Percentiles rank a stretch among this genome's conserved stretches.
phyloP scores from a whole-genome alignment of 2,888 invertebrate species.

The Rhingia campestris region DNA sequence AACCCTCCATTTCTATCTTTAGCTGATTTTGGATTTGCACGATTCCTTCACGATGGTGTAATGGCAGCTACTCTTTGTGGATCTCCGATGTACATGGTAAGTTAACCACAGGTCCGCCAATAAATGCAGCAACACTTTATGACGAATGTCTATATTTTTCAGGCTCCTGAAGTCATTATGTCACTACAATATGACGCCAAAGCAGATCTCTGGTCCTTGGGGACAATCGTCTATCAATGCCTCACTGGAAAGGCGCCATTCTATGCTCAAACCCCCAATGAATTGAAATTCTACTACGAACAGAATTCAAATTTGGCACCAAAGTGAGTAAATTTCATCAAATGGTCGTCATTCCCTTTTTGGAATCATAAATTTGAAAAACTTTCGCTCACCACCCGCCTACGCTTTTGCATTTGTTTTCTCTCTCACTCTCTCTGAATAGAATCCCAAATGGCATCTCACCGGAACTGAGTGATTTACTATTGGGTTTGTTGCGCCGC shows the following conservation, averaged over 20 bases:
- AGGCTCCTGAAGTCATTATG: constrained; percentile 99
- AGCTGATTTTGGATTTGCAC: constrained; percentile 99
- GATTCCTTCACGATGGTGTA: constrained; percentile 98
- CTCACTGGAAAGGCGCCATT: constrained; percentile 99
- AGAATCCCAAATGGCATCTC: constrained; percentile 98
- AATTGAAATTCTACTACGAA: constrained; percentile 98
- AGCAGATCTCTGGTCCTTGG: constrained; percentile 99
- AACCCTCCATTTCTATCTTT: constrained; percentile 71
- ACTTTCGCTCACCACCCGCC: not conserved
- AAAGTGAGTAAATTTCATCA: constrained; percentile 86
- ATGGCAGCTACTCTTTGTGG: constrained; percentile 99
- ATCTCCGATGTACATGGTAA: constrained; percentile 99
- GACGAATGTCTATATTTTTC: not conserved
- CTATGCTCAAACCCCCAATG: constrained; percentile 98
- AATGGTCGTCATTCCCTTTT: not conserved
- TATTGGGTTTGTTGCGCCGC: constrained; percentile 93
- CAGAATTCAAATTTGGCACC: constrained; percentile 95
- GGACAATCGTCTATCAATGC: constrained; percentile 99
- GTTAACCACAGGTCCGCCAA: constrained; percentile 51
- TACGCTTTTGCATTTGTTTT: not conserved
- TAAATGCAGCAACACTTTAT: constrained; percentile 3
- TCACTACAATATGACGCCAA: constrained; percentile 99
- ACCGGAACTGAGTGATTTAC: constrained; percentile 92
- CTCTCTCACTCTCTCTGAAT: constrained; percentile 53
- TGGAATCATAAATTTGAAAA: not conserved